Evolutionary conservation across 92 coral and sea anemone species (phyloP).

Genomic region (Actinernus sp.): DNA sequence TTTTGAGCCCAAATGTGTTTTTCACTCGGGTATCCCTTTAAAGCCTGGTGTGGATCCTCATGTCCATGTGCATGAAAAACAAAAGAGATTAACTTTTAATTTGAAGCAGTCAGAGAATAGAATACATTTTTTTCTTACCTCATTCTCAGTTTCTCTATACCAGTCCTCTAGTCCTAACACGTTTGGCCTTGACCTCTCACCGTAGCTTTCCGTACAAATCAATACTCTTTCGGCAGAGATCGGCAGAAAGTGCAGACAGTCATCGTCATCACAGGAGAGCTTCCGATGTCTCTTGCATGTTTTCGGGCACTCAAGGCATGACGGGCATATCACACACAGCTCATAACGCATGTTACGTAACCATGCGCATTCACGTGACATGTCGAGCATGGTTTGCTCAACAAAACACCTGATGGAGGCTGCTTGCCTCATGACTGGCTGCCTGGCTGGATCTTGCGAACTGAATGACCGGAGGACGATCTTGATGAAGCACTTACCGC

Average conservation of each 20-base stretch:
- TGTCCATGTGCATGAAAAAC: too few relatives aligned
- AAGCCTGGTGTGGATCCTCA: too few relatives aligned
- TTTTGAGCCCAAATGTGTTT: too few relatives aligned
- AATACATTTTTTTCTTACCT: too few relatives aligned
- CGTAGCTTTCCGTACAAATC: conserved; percentile 63
- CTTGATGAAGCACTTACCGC: conserved; percentile 73
- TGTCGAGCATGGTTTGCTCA: conserved; percentile 36
- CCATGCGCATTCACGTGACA: conserved; percentile 68
- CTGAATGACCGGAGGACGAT: conserved; percentile 25
- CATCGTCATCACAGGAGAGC: conserved; percentile 37
- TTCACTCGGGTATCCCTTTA: too few relatives aligned
- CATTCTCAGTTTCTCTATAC: conserved; percentile 8
- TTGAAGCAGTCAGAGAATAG: too few relatives aligned
- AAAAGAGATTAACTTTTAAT: too few relatives aligned
- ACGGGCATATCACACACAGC: conserved; percentile 63
- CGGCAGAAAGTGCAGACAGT: conserved; percentile 63
- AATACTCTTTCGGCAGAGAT: conserved; percentile 28
- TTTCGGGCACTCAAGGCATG: conserved; percentile 25
- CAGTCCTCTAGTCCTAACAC: conserved; percentile 59
- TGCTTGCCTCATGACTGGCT: too few relatives aligned
- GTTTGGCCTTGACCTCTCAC: conserved; percentile 50
- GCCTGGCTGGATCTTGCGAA: not conserved
- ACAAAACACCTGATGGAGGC: conserved; percentile 48
- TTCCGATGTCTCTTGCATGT: conserved; percentile 24
- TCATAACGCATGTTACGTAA: conserved; percentile 61